These are phyloP conservation scores for Melangyna quadrimaculata DNA, from an alignment of 2,888 invertebrate species.

Conservation along the genomic window DNA sequence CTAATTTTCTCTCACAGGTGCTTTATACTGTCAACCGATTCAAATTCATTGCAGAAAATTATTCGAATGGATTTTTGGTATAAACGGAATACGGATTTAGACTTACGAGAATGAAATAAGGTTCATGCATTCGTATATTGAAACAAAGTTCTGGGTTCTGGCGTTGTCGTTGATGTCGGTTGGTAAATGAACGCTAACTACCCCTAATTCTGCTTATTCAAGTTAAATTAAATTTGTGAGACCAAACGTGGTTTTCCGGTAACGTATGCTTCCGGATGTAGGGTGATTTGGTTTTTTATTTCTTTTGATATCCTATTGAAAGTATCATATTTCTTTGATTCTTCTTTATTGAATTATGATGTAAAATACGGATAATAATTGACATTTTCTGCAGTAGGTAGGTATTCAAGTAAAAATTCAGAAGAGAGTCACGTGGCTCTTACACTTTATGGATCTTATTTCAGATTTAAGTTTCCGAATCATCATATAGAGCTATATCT, in stretches of 20 bases:
- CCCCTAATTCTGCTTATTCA: not conserved
- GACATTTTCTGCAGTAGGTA: not conserved
- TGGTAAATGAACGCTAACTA: not conserved
- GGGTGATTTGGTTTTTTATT: not conserved
- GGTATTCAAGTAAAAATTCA: not conserved
- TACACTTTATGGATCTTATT: not conserved
- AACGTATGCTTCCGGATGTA: conserved; percentile 35
- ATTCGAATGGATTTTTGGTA: conserved; percentile 33
- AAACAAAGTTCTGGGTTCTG: not conserved
- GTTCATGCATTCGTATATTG: not conserved
- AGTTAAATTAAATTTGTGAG: conserved; percentile 4
- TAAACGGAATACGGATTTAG: not conserved
- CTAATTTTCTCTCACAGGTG: conserved; percentile 64
- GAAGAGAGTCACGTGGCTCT: not conserved
- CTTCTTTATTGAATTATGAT: not conserved
- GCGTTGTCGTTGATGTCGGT: not conserved
- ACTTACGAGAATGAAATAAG: conserved; percentile 18
- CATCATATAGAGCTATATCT: not conserved
- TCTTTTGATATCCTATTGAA: not conserved
- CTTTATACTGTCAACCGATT: conserved; percentile 56
- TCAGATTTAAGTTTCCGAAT: not conserved
- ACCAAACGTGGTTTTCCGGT: conserved; percentile 30
- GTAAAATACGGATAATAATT: not conserved
- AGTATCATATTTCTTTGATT: conserved; percentile 16
- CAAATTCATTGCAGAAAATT: conserved; percentile 54